Conservation (phyloP, 2,888 invertebrate genomes). For the Amphipyra berbera region DNA sequence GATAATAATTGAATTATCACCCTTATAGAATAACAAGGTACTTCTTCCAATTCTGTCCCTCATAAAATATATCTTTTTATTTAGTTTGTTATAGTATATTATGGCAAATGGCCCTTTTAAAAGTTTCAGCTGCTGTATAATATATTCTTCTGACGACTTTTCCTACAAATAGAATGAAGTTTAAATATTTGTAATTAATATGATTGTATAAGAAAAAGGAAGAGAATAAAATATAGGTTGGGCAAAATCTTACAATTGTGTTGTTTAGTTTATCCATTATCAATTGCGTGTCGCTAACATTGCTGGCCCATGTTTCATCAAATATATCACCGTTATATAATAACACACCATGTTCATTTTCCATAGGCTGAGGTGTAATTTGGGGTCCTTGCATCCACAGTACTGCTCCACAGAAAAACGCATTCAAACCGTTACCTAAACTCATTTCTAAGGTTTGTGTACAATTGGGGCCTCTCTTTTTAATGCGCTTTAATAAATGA, state of each 20-base stretch:
- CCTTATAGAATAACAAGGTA: constrained; percentile 92
- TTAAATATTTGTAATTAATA: constrained; percentile 14
- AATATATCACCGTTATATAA: constrained; percentile 98
- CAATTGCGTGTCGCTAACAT: constrained; percentile 87
- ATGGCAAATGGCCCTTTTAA: constrained; percentile 96
- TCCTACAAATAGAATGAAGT: constrained; percentile 50
- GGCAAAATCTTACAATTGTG: constrained; percentile 33
- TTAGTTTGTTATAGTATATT: constrained; percentile 92
- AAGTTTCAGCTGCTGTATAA: constrained; percentile 85
- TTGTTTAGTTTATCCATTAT: constrained; percentile 79
- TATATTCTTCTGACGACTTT: constrained; percentile 61
- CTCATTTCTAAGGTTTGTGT: constrained; percentile 63
- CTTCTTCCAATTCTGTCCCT: constrained; percentile 96
- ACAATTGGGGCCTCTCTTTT: constrained; percentile 90
- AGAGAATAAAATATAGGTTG: not conserved
- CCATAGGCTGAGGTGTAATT: constrained; percentile 92
- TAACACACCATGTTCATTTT: constrained; percentile 91
- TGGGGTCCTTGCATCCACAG: constrained; percentile 95
- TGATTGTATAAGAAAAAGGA: not conserved
- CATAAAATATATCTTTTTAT: constrained; percentile 93
- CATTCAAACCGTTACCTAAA: constrained; percentile 56
- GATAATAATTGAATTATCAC: constrained; percentile 77
- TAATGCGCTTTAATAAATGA: constrained; percentile 77
- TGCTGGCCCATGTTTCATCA: constrained; percentile 77
- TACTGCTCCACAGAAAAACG: constrained; percentile 90